Evolutionary conservation across 2,888 invertebrate genomes (phyloP), one percentile per base, ranked within the genome.

Genomic region (Orgyia antiqua): DNA sequence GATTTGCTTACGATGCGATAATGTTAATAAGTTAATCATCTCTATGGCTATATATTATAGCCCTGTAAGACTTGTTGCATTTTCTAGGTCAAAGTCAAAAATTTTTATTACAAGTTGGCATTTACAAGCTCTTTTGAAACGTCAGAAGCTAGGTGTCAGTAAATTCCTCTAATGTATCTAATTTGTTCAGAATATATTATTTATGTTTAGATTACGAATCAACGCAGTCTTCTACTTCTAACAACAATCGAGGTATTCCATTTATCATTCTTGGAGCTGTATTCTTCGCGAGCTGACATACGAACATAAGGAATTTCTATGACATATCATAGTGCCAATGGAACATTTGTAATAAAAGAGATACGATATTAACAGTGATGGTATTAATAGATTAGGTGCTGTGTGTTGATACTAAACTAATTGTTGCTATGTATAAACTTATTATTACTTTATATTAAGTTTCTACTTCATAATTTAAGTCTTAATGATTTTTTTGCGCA

Each of bases 161-260:
- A n/a, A n/a, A n/a, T n/a, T n/a, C n/a, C n/a, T n/a, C n/a, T n/a
- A n/a, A n/a, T n/a, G n/a, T n/a, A n/a, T n/a, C n/a, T n/a, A n/a
- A n/a, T n/a, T n/a, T n/a, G 4, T 15, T 15, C 15, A 15, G 4
- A 4, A 6, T 15, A 15, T 15, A 15, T 15, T 15, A 4, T n/a
- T 15, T 8, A 27, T 56, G 41, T 55, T 38, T 64, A 78, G 84
- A 83, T 72, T 84, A 82, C 58, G 84, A 83, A 62, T 79, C 83
- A 19, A 79, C 83, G 7, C 83, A 82, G 48, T 72, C 82, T 30
- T 82, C 84, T 4, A 58, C 67, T 15, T 67, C 73, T 10, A 35
- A 58, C 13, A 47, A 51, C 30, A 42, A 51, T 13, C 57, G 54
- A 13, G 56, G 59, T 19, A 42, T 52, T 13, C 39, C 64, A 20